Evolutionary conservation across 2,888 invertebrate genomes (phyloP), one percentile per base, ranked within the genome.

Genomic region (Drosophila maculinotata): DNA sequence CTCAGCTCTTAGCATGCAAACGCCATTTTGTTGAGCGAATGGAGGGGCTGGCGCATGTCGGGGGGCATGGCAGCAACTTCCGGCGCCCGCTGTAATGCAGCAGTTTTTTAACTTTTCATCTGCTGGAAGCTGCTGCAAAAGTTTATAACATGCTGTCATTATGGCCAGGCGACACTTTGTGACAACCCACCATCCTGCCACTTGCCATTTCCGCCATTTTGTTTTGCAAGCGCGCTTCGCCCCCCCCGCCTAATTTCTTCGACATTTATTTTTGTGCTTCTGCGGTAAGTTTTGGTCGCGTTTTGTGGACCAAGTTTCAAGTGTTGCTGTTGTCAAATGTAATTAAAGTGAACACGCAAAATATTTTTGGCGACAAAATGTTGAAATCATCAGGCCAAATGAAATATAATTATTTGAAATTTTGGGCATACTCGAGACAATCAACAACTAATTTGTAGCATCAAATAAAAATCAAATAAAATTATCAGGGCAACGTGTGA

Each of bases 391-490:
- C 54, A 63, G 60, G 56, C 45, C 48, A 47, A 51, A 54, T 38
- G n/a, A 44, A 59, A 33, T 42, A 36, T 17, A 38, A 33, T 49
- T 33, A 48, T 60, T 28, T 8, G 12, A 12, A 36, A 17, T 30
- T 15, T 47, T 25, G 3, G n/a, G 3, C 31, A 30, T 20, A 12
- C 36, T 59, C 17, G 17, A 26, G 23, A 39, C 47, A 56, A 84
- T 76, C 81, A 83, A 77, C 86, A 87, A 77, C 79, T 87, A 87
- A 88, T 90, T 89, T 90, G 87, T 78, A 79, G 88, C 78, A 67
- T 82, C 62, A 84, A 81, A 88, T 88, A 84, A 86, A 86, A 87
- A 86, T 83, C 87, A 87, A 89, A 89, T 88, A 79, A 89, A 89
- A 88, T 90, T 82, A 87, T 77, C 88, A 74, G 79, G 70, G 77